phyloP scores from a whole-genome alignment of 2,113 vertebrate genomes.

The human region DNA sequence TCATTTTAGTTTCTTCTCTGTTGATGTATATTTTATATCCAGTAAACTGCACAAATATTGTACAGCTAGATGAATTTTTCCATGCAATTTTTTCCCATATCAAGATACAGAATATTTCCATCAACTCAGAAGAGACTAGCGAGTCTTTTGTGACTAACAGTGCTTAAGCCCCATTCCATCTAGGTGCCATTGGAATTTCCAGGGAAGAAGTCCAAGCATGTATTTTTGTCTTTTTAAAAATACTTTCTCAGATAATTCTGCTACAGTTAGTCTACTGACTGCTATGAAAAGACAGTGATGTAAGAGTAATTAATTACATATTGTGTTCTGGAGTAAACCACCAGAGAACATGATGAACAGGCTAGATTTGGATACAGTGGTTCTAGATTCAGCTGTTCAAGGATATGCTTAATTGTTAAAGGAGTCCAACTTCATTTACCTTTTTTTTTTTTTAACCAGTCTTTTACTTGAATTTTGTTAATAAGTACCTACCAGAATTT shows the following conservation, averaged over 20 bases:
- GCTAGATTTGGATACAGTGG: not conserved
- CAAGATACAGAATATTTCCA: not conserved
- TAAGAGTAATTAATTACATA: not conserved
- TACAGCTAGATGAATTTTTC: not conserved
- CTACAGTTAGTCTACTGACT: not conserved
- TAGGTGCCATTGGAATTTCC: not conserved
- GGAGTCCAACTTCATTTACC: not conserved
- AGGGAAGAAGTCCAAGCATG: not conserved
- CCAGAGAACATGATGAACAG: not conserved
- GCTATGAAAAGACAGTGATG: not conserved
- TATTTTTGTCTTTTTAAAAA: conserved; percentile 38
- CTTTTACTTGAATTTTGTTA: conserved; percentile 31
- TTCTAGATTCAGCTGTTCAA: not conserved
- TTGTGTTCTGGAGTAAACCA: not conserved
- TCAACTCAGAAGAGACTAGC: not conserved
- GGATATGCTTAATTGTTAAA: not conserved
- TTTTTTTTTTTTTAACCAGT: not conserved
- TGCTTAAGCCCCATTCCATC: not conserved
- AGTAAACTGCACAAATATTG: not conserved
- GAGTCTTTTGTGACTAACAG: not conserved
- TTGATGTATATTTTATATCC: not conserved
- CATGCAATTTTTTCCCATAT: not conserved
- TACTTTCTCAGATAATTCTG: conserved; percentile 18
- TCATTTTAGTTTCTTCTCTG: conserved; percentile 27
- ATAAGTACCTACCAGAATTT: not conserved